phyloP scores from a whole-genome alignment of 2,888 invertebrate species.

The Eucera pruinosa region DNA sequence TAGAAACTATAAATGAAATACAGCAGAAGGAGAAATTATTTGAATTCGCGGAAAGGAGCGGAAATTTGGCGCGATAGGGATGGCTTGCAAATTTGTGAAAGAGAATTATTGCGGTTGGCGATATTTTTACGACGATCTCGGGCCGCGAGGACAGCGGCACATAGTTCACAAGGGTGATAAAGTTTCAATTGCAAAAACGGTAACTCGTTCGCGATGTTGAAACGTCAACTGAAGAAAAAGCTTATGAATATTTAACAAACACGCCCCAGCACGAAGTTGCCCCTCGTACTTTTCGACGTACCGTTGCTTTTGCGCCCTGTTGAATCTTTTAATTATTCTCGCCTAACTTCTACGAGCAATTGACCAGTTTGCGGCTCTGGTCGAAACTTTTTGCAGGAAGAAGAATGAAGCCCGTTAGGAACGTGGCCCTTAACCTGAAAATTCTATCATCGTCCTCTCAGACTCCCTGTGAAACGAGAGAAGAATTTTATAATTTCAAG shows the following conservation, averaged over 20 bases:
- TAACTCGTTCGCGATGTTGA: slow-evolving; percentile 47
- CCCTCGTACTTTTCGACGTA: slow-evolving; percentile 59
- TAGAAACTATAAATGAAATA: not conserved
- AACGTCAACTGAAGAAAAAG: slow-evolving; percentile 54
- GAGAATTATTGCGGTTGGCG: slow-evolving; percentile 38
- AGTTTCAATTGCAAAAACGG: slow-evolving; percentile 63
- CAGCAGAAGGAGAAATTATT: not conserved
- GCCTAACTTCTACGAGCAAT: slow-evolving; percentile 55
- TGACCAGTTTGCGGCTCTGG: slow-evolving; percentile 58
- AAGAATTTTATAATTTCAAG: not conserved
- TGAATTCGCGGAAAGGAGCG: not conserved
- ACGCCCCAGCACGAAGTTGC: slow-evolving; percentile 51
- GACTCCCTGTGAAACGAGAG: too few species aligned
- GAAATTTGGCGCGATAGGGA: slow-evolving; percentile 9
- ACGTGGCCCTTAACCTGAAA: slow-evolving; percentile 1
- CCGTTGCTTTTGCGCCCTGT: slow-evolving; percentile 29
- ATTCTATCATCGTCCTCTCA: slow-evolving; percentile 4
- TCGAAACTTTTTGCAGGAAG: slow-evolving; percentile 42
- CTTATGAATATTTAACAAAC: slow-evolving; percentile 78
- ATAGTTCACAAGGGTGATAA: slow-evolving; percentile 32
- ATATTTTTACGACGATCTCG: slow-evolving; percentile 37
- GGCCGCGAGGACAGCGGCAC: not conserved
- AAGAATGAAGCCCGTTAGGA: slow-evolving; percentile 13
- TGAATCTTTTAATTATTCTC: slow-evolving; percentile 72
- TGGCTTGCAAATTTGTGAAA: slow-evolving; percentile 21